Base-by-base conservation (phyloP, 2,113 vertebrate species). In the Willisornis vidua region DNA sequence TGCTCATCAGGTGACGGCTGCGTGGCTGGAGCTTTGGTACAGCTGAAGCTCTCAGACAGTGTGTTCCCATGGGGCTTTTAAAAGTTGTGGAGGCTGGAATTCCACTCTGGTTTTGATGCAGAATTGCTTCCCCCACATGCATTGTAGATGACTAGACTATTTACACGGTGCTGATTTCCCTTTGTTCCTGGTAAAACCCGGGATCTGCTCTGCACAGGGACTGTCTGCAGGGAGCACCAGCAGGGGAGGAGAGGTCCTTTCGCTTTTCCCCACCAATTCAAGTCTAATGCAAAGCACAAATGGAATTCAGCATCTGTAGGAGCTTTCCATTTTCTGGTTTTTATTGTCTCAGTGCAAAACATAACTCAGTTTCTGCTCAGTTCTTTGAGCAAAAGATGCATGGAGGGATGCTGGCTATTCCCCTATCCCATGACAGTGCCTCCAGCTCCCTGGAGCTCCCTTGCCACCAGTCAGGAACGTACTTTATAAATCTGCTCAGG, bases 41-140 rank as follows among this genome's bases (percentile, higher is more conserved):
- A 90, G 94, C 85, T 80, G 81, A 91, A 89, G 84, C 77, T 87
- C 94, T 43, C 83, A 86, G 94, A 85, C 90, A 79, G 35, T 12
- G 49, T 23, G 68, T 88, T 95, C 96, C 86, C 90, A 1, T 81
- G 96, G 80, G 96, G 88, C 86, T 93, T 90, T 76, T 96, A 85
- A 92, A 95, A 93, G 86, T 95, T 90, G 96, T 92, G 94, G 92
- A 90, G 93, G 90, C 85, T 90, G 94, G 88, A 93, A 96, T 95
- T 94, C 68, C 82, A 31, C 72, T 85, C 76, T 87, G 90, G 22
- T 95, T 80, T 73, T 61, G 83, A 76, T 93, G 79, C 71, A 57
- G 45, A 59, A 76, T 58, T 46, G 81, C 76, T 85, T 97, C 94
- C 59, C 70, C 88, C 26, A 20, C n/a, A 73, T 25, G 66, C 35